These are phyloP conservation scores for Pogonocherus hispidulus DNA, from an alignment of 2,888 invertebrate species.

Conservation along the genomic window DNA sequence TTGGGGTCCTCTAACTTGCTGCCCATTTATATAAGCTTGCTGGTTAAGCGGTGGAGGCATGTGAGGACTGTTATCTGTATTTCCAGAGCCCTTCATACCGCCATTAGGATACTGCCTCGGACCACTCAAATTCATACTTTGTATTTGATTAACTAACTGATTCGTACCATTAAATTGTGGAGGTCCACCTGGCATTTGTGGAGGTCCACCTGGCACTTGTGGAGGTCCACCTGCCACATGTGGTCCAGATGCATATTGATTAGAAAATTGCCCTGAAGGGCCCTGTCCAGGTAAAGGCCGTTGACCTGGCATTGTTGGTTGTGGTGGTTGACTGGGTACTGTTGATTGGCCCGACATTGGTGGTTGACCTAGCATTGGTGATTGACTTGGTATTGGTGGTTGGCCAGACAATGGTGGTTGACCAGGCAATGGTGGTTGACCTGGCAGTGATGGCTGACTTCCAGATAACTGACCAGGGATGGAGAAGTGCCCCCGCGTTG, in stretches of 20 bases:
- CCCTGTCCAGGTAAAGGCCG: slow-evolving; percentile 35
- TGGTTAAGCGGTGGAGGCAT: slow-evolving; percentile 69
- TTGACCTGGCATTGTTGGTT: slow-evolving; percentile 41
- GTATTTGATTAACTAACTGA: slow-evolving; percentile 67
- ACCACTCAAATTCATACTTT: slow-evolving; percentile 66
- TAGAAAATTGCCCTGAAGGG: slow-evolving; percentile 31
- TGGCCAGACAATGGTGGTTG: slow-evolving; percentile 9
- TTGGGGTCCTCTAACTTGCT: slow-evolving; percentile 52
- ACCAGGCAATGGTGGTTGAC: slow-evolving; percentile 13
- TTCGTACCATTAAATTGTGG: slow-evolving; percentile 50
- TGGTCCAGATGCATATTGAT: slow-evolving; percentile 35
- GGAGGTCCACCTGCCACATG: slow-evolving; percentile 39
- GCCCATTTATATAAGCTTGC: slow-evolving; percentile 58
- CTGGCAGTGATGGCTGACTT: slow-evolving; percentile 23
- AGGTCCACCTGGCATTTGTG: slow-evolving; percentile 40
- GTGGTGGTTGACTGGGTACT: slow-evolving; percentile 14
- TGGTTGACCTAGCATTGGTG: neutral
- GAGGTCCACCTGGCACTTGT: slow-evolving; percentile 40
- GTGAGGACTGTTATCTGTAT: slow-evolving; percentile 67
- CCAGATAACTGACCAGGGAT: slow-evolving; percentile 17
- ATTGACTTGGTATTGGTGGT: slow-evolving; percentile 4
- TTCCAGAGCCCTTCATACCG: slow-evolving; percentile 56
- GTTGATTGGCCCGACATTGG: neutral
- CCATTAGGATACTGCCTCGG: slow-evolving; percentile 59
- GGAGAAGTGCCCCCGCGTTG: slow-evolving; percentile 57